Conservation (phyloP, 2,113 vertebrate species). For the Microtus oregoni region DNA sequence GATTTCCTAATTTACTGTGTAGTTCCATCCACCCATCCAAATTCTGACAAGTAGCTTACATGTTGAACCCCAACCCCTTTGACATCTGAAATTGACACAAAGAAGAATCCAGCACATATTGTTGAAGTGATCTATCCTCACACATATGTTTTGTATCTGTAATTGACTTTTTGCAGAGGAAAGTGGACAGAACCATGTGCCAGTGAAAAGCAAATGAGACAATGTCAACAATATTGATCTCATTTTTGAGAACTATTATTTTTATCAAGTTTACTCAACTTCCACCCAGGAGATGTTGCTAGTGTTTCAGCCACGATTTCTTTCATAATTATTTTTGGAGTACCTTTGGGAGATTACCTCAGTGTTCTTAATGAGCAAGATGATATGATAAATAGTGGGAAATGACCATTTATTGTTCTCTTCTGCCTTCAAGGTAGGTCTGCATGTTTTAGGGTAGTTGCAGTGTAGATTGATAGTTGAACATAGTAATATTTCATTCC, state of each 20-base stretch:
- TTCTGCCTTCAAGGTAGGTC: conserved; percentile 20
- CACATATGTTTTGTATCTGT: neutral
- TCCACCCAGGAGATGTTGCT: neutral
- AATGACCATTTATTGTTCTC: neutral
- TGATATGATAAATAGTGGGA: conserved; percentile 6
- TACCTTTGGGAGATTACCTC: conserved; percentile 29
- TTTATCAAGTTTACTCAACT: neutral
- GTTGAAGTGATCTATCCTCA: rapidly evolving
- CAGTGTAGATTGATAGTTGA: neutral
- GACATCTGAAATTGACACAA: neutral
- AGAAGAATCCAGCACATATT: rapidly evolving
- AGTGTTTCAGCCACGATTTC: neutral
- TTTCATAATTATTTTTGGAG: neutral
- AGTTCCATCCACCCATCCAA: neutral
- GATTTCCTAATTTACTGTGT: rapidly evolving
- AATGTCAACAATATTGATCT: neutral
- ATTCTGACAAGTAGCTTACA: neutral
- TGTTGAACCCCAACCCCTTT: neutral
- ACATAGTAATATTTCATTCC: neutral
- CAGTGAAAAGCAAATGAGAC: neutral
- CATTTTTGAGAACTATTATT: neutral
- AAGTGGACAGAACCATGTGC: neutral
- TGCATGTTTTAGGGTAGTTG: neutral
- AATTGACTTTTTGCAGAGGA: neutral
- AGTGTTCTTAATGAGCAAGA: neutral